Evolutionary conservation across 2,113 vertebrate species (phyloP).

Genomic region (Ia io): DNA sequence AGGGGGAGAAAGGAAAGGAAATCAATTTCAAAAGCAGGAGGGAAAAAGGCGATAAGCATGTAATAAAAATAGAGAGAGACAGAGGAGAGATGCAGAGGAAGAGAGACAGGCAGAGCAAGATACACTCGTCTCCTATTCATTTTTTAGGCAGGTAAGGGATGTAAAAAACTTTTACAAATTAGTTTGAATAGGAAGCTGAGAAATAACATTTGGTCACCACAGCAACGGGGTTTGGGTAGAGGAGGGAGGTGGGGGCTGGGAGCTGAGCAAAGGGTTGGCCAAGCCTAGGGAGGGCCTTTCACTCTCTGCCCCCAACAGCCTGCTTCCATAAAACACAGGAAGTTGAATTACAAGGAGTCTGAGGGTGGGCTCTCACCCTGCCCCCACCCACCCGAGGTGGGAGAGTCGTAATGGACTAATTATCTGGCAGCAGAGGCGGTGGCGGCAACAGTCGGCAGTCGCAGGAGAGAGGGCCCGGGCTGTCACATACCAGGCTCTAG

Average conservation of each 20-base stretch:
- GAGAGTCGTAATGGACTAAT: constrained; percentile 90
- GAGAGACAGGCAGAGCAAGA: constrained; percentile 67
- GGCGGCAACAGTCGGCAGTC: constrained; percentile 68
- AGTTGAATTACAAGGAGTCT: constrained; percentile 89
- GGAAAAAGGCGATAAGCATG: constrained; percentile 88
- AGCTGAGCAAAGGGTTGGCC: constrained; percentile 57
- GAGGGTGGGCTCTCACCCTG: constrained; percentile 87
- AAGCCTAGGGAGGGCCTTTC: constrained; percentile 78
- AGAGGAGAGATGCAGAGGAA: constrained; percentile 77
- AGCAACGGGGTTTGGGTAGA: constrained; percentile 79
- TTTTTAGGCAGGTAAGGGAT: constrained; percentile 61
- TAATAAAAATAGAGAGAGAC: constrained; percentile 86
- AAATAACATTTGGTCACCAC: constrained; percentile 84
- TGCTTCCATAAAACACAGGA: constrained; percentile 89
- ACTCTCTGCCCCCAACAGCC: constrained; percentile 84
- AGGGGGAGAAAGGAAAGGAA: constrained; percentile 89
- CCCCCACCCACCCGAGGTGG: constrained; percentile 85
- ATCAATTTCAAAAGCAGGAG: constrained; percentile 91
- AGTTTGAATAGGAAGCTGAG: constrained; percentile 69
- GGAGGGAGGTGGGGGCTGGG: constrained; percentile 74
- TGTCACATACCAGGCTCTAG: constrained; percentile 87
- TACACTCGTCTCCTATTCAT: not conserved
- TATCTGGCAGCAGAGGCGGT: constrained; percentile 84
- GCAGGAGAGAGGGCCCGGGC: constrained; percentile 77
- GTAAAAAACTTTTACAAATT: constrained; percentile 74